Evolutionary conservation across 2,113 vertebrate genomes (phyloP).

Genomic region (Datnioides undecimradiatus): DNA sequence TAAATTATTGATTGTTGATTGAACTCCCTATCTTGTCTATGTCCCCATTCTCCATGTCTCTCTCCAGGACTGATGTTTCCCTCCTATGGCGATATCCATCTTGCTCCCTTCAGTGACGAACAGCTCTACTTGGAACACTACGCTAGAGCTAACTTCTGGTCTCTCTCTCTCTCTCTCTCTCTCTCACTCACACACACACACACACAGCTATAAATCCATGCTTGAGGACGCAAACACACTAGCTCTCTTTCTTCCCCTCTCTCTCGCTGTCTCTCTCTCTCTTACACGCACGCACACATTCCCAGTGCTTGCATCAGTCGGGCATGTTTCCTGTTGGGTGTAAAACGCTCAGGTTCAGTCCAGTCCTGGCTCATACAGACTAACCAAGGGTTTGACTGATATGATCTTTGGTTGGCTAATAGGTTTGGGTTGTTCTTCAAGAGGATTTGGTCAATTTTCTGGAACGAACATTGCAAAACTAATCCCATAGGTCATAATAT

Average conservation of each 20-base stretch:
- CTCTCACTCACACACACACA: slow-evolving; percentile 11
- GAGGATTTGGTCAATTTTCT: background rate
- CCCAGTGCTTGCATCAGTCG: slow-evolving; percentile 44
- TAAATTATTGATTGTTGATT: background rate
- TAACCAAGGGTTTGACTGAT: slow-evolving; percentile 4
- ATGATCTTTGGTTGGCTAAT: background rate
- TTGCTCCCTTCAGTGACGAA: slow-evolving; percentile 88
- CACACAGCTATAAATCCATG: slow-evolving; percentile 23
- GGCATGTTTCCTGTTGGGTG: slow-evolving; percentile 64
- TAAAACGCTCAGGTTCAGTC: slow-evolving; percentile 61
- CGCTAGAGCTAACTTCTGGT: slow-evolving; percentile 86
- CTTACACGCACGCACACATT: slow-evolving; percentile 10
- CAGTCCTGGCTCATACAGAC: slow-evolving; percentile 36
- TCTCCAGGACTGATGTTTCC: slow-evolving; percentile 87
- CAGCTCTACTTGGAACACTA: slow-evolving; percentile 88
- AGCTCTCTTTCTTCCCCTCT: background rate
- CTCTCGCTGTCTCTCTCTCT: background rate
- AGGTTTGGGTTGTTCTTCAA: background rate
- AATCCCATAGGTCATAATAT: background rate
- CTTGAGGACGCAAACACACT: slow-evolving; percentile 52
- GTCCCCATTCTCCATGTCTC: background rate
- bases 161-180: slow-evolving; percentile 10
- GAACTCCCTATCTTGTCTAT: background rate
- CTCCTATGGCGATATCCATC: slow-evolving; percentile 84
- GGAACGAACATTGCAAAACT: background rate